phyloP scores from a whole-genome alignment of 2,888 invertebrate genomes.

The Plebejus anna region DNA sequence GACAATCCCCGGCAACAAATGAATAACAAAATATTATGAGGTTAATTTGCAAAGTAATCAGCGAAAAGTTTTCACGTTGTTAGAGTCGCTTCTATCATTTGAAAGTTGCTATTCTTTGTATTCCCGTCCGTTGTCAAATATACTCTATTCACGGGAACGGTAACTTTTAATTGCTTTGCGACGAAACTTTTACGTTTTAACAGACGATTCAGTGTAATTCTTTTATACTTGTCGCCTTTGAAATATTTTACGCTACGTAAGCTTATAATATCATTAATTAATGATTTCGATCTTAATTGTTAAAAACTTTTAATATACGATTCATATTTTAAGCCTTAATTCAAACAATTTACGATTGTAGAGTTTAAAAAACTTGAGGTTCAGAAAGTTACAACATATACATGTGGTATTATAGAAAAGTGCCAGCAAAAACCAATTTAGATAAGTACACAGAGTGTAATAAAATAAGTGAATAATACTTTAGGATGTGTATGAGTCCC shows the following conservation, averaged over 20 bases:
- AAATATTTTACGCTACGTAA: not conserved
- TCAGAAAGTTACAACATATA: too few relatives aligned
- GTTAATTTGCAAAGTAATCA: constrained; percentile 15
- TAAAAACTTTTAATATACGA: not conserved
- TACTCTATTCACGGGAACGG: not conserved
- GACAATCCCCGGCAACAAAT: not conserved
- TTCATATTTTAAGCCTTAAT: too few relatives aligned
- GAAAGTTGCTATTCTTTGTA: constrained; percentile 4
- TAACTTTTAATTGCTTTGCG: not conserved
- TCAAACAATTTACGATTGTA: too few relatives aligned
- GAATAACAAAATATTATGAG: not conserved
- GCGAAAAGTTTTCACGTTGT: not conserved
- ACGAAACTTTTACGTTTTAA: not conserved
- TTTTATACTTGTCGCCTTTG: not conserved
- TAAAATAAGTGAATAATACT: too few relatives aligned
- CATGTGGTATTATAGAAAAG: too few relatives aligned
- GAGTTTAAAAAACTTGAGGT: too few relatives aligned
- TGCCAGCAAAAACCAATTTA: too few relatives aligned
- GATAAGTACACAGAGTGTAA: too few relatives aligned
- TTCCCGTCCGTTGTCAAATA: not conserved
- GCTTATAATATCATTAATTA: not conserved
- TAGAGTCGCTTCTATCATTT: constrained; percentile 1
- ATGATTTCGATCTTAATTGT: not conserved
- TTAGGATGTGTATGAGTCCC: too few relatives aligned
- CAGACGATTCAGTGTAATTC: not conserved